phyloP scores from a whole-genome alignment of 2,888 invertebrate species.

The Shargacucullia verbasci region DNA sequence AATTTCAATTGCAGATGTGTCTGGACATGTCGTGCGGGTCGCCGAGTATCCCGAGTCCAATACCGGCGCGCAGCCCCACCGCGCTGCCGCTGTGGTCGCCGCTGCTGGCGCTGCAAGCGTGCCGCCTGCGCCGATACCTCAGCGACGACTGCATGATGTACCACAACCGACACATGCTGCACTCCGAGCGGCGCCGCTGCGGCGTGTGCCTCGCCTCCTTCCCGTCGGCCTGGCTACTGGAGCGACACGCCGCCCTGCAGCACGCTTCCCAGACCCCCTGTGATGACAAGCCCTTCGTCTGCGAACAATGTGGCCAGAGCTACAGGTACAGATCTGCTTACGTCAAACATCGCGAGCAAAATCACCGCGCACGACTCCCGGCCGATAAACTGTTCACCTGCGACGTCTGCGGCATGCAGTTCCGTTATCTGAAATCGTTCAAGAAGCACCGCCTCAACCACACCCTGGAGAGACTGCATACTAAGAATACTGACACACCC shows the following conservation, averaged over 20 bases:
- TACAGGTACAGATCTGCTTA: slow-evolving; percentile 95
- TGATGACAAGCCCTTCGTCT: slow-evolving; percentile 96
- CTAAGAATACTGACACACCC: slow-evolving; percentile 88
- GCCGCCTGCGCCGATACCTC: slow-evolving; percentile 83
- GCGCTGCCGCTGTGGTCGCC: slow-evolving; percentile 84
- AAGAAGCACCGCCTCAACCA: slow-evolving; percentile 97
- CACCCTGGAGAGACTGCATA: slow-evolving; percentile 94
- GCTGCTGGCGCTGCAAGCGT: slow-evolving; percentile 84
- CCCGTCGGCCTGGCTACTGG: slow-evolving; percentile 95
- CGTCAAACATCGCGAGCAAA: slow-evolving; percentile 94
- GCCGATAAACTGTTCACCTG: slow-evolving; percentile 97
- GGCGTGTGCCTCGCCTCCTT: slow-evolving; percentile 96
- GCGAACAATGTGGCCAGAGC: slow-evolving; percentile 97
- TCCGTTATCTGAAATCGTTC: slow-evolving; percentile 96
- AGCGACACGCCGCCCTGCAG: slow-evolving; percentile 95
- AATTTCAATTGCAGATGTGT: slow-evolving; percentile 78
- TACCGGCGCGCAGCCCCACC: slow-evolving; percentile 76
- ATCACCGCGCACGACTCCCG: slow-evolving; percentile 95
- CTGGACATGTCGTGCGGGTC: slow-evolving; percentile 82
- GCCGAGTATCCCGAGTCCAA: slow-evolving; percentile 72
- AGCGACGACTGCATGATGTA: slow-evolving; percentile 87
- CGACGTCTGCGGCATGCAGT: slow-evolving; percentile 97
- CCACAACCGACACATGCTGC: slow-evolving; percentile 76
- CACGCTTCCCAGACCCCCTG: slow-evolving; percentile 91
- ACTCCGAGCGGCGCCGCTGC: slow-evolving; percentile 90